Conservation (phyloP, 2,113 vertebrate species). For the Girardinichthys multiradiatus region DNA sequence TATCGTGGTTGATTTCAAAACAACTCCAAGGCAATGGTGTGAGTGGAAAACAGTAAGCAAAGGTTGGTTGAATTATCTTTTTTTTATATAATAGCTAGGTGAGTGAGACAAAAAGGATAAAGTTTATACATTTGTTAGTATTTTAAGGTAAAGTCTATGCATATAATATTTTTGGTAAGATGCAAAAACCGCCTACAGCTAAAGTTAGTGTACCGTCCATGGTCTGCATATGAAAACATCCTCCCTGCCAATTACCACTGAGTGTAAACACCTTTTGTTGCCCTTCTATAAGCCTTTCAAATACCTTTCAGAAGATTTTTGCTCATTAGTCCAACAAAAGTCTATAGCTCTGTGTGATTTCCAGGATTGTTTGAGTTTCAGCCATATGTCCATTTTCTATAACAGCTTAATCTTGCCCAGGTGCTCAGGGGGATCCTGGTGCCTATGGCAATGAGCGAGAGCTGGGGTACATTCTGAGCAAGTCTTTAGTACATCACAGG, state of each 20-base stretch:
- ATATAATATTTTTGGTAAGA: background rate
- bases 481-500: background rate
- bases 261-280: slow-evolving; percentile 5
- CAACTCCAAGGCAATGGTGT: slow-evolving; percentile 41
- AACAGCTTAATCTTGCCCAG: background rate
- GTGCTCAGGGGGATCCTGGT: background rate
- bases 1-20: slow-evolving; percentile 45
- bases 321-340: background rate
- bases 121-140: background rate
- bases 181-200: background rate
- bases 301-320: background rate
- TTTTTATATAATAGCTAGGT: background rate
- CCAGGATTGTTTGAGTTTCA: background rate
- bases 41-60: background rate
- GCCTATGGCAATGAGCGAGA: background rate
- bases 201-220: background rate
- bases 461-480: background rate
- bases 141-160: background rate
- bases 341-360: background rate
- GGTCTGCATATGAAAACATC: background rate
- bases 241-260: background rate
- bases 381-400: background rate
- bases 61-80: background rate
- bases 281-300: background rate
- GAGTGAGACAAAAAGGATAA: background rate